Percentiles rank a stretch among this genome's conserved stretches.
Evolutionary conservation across 35 echinoderm and acorn worm species (phyloP).

Genomic region (Lytechinus variegatus): DNA sequence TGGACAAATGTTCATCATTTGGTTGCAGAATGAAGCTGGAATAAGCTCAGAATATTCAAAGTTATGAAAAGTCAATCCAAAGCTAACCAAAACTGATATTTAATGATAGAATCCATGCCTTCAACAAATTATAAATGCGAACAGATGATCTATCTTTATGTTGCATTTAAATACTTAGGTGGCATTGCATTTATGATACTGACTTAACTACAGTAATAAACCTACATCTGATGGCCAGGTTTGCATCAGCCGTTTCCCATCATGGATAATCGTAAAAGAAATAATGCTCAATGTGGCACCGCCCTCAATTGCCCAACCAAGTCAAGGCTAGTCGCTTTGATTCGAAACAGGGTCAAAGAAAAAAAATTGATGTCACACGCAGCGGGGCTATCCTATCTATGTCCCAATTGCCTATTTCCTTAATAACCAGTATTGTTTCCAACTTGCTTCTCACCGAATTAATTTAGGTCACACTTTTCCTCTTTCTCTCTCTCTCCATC

Average conservation of each 20-base stretch:
- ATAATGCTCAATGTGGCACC: neutral
- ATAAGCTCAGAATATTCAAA: neutral
- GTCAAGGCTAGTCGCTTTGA: neutral
- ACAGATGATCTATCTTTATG: neutral
- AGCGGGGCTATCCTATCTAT: slow-evolving; percentile 31
- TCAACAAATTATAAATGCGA: too few species aligned
- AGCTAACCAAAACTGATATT: too few species aligned
- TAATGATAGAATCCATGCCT: too few species aligned
- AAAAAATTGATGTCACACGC: slow-evolving; percentile 17
- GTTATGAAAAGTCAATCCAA: neutral
- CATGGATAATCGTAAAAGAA: neutral
- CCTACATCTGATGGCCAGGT: neutral
- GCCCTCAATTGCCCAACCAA: neutral
- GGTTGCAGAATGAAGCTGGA: too few species aligned
- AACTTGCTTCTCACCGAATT: neutral
- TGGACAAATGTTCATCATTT: too few species aligned
- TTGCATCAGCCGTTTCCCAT: neutral
- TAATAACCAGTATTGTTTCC: slow-evolving; percentile 31
- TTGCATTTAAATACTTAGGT: neutral
- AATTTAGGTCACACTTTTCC: slow-evolving; percentile 17
- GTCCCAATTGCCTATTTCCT: slow-evolving; percentile 42
- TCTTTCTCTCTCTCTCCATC: neutral
- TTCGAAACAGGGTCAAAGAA: neutral
- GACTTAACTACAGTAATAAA: neutral
- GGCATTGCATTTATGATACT: neutral